These are phyloP conservation scores for Catagonus wagneri DNA, from an alignment of 2,113 vertebrate genomes.

Conservation along the genomic window DNA sequence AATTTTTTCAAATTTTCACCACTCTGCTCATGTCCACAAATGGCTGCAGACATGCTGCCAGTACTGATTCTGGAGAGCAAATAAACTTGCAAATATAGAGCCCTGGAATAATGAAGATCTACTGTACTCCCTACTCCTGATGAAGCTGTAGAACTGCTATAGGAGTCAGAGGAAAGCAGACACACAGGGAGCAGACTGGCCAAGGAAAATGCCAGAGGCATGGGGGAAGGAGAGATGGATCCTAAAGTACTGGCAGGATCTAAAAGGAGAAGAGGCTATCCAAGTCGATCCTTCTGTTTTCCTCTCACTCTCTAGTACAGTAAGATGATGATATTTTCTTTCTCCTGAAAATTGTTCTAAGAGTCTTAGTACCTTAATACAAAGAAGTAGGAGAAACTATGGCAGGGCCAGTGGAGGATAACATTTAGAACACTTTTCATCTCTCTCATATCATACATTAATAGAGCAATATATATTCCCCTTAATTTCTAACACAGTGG, in stretches of 20 bases:
- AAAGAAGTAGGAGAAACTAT: neutral
- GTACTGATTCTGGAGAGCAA: neutral
- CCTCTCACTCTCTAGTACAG: neutral
- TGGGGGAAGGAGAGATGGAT: fast-evolving
- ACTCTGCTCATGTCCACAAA: neutral
- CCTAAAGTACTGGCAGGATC: neutral
- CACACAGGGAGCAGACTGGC: fast-evolving
- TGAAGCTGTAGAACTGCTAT: neutral
- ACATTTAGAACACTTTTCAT: neutral
- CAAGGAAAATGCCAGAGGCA: neutral
- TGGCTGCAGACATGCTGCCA: neutral
- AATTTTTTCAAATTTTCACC: neutral
- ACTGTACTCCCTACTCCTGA: neutral
- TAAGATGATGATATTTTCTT: neutral
- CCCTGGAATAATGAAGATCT: neutral
- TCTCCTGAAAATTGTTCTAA: neutral
- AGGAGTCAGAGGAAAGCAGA: neutral
- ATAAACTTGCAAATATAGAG: neutral
- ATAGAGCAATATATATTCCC: neutral
- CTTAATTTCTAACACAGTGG: neutral
- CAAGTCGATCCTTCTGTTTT: neutral
- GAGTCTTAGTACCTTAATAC: neutral
- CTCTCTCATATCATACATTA: neutral
- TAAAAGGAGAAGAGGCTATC: neutral
- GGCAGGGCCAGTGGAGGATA: neutral